Evolutionary conservation across 2,113 vertebrate genomes (phyloP).

Genomic region (Apteryx mantelli): DNA sequence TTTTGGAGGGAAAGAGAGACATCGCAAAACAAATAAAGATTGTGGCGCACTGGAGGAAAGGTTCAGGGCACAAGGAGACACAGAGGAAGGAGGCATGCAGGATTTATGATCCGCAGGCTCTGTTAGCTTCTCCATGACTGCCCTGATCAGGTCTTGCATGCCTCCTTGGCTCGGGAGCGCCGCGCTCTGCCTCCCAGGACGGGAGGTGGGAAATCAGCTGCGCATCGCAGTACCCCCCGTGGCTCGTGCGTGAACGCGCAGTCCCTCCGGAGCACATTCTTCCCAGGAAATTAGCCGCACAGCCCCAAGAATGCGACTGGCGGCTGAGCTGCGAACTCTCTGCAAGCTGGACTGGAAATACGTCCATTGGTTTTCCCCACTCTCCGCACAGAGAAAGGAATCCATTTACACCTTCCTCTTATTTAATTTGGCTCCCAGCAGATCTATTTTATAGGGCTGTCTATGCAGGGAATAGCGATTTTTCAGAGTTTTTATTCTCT

Average conservation of each 20-base stretch:
- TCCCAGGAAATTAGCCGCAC: not conserved
- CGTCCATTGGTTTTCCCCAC: not conserved
- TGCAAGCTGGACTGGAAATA: not conserved
- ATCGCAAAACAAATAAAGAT: not conserved
- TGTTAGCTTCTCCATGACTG: not conserved
- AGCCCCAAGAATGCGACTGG: not conserved
- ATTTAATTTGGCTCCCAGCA: constrained; percentile 30
- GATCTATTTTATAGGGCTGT: constrained; percentile 21
- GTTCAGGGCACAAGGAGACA: not conserved
- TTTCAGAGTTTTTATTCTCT: constrained; percentile 17
- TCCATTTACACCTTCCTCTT: not conserved
- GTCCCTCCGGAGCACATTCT: not conserved
- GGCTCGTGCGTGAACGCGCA: too few species aligned
- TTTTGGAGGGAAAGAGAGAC: not conserved
- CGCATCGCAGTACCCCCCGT: too few species aligned
- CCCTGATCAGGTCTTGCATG: too few species aligned
- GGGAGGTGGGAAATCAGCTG: not conserved
- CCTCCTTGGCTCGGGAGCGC: too few species aligned
- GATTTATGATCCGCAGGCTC: not conserved
- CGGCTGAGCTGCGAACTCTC: not conserved
- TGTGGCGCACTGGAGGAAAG: not conserved
- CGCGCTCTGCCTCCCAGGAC: too few species aligned
- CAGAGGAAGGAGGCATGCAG: too few species aligned
- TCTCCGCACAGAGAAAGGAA: constrained; percentile 5
- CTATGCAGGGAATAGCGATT: constrained; percentile 12